Evolutionary conservation across 2,113 vertebrate genomes (phyloP).

Genomic region (Cheirogaleus medius): DNA sequence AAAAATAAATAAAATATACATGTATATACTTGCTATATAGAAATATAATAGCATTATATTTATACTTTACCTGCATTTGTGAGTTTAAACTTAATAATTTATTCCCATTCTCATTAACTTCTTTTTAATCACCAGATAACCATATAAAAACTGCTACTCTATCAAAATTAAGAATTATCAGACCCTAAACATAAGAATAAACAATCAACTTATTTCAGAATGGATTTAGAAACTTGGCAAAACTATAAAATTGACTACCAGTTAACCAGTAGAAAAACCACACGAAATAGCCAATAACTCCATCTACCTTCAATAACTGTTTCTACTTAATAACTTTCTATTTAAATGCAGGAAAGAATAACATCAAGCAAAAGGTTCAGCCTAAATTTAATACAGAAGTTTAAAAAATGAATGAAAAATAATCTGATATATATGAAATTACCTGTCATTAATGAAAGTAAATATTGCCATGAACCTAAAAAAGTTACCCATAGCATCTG

Average conservation of each 20-base stretch:
- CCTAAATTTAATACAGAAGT: neutral
- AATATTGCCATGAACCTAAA: neutral
- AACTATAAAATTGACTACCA: neutral
- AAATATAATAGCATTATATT: neutral
- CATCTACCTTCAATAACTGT: neutral
- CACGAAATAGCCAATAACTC: neutral
- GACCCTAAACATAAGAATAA: neutral
- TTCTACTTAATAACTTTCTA: neutral
- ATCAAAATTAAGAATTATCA: conserved; percentile 7
- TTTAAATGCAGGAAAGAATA: neutral
- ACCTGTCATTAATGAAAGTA: neutral
- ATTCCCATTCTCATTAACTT: neutral
- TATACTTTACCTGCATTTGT: neutral
- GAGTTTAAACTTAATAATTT: neutral
- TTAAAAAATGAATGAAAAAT: neutral
- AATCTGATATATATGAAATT: neutral
- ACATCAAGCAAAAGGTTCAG: neutral
- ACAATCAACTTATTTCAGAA: neutral
- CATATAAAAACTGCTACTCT: neutral
- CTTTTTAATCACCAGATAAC: neutral
- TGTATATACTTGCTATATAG: neutral
- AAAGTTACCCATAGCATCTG: neutral
- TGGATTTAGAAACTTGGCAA: conserved; percentile 9
- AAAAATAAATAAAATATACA: neutral
- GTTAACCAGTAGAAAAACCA: neutral